Evolutionary conservation across 2,888 invertebrate genomes (phyloP), one percentile per base, ranked within the genome.

Genomic region (Yponomeuta malinellus): DNA sequence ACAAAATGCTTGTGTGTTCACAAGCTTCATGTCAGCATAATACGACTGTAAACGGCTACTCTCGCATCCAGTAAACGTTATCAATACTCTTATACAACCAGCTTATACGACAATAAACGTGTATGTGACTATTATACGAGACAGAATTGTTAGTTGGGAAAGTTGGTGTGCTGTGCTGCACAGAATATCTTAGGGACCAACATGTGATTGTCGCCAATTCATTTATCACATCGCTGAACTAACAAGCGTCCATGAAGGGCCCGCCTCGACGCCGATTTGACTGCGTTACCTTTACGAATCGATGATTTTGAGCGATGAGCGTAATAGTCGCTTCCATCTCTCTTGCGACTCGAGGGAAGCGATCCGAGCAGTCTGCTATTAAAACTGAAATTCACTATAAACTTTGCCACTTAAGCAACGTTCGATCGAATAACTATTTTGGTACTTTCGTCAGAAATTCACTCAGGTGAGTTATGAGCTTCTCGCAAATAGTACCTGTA

Each of bases 261-360:
- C 81, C 83, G 84, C 83, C 82, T 83, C 85, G 84, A 86, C 88
- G 89, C 88, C 89, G 90, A 91, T 90, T 89, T 90, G 87, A 89
- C 89, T 89, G 87, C 86, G 89, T 86, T 89, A 88, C 87, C 89
- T 86, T 87, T 85, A 85, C 87, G 85, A 88, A 89, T 87, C 83
- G 82, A 81, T 83, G 81, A 83, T 23, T 84, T 84, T 86, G 84
- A 86, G 81, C 82, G 85, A 86, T 87, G 69, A 59, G 69, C 52
- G 29, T 67, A 37, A 67, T 43, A 67, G 43, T 43, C 67, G n/a
- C 67, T 43, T 43, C 43, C 2, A 43, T 12, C 9, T 15, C 66
- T 12, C 31, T 43, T n/a, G 12, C 43, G n/a, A 43, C 67, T 43
- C 31, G 33, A 37, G 37, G 10, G 37, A 43, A 37, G n/a, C 43